Conservation (phyloP, 2,888 invertebrate genomes). For the Dromius quadrimaculatus region DNA sequence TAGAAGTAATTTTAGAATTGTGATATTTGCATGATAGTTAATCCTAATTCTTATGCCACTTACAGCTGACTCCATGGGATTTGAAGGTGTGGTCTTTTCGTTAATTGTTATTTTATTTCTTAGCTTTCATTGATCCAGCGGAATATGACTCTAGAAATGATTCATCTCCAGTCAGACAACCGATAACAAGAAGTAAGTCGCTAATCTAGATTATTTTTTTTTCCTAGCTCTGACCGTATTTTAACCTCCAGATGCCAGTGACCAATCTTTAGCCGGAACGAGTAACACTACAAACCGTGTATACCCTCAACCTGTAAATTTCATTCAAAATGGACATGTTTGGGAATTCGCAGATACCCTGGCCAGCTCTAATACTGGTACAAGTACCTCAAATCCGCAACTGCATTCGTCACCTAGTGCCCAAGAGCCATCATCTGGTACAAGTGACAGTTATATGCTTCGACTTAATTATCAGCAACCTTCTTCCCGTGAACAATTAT, state of each 20-base stretch:
- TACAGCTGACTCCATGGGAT: neutral
- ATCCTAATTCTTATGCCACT: neutral
- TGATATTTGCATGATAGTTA: neutral
- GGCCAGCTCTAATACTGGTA: slow-evolving; percentile 3
- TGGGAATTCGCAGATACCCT: slow-evolving; percentile 45
- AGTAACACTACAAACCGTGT: slow-evolving; percentile 31
- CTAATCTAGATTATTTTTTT: neutral
- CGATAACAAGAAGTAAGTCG: slow-evolving; percentile 21
- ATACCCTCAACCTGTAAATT: slow-evolving; percentile 46
- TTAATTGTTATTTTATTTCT: slow-evolving; percentile 31
- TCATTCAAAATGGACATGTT: slow-evolving; percentile 44
- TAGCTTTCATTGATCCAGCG: slow-evolving; percentile 26
- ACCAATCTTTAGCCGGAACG: slow-evolving; percentile 3
- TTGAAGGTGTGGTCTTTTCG: neutral
- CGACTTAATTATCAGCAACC: neutral
- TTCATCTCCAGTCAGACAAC: slow-evolving; percentile 26
- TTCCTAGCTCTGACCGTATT: slow-evolving; percentile 22
- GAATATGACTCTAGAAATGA: slow-evolving; percentile 27
- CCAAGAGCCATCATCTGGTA: neutral
- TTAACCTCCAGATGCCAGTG: slow-evolving; percentile 28
- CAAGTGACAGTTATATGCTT: neutral
- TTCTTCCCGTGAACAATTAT: neutral
- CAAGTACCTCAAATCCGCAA: neutral
- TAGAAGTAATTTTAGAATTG: neutral
- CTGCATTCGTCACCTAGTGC: neutral